Conservation (phyloP, 1,140 invertebrate species). For the Brachionus sp. region DNA sequence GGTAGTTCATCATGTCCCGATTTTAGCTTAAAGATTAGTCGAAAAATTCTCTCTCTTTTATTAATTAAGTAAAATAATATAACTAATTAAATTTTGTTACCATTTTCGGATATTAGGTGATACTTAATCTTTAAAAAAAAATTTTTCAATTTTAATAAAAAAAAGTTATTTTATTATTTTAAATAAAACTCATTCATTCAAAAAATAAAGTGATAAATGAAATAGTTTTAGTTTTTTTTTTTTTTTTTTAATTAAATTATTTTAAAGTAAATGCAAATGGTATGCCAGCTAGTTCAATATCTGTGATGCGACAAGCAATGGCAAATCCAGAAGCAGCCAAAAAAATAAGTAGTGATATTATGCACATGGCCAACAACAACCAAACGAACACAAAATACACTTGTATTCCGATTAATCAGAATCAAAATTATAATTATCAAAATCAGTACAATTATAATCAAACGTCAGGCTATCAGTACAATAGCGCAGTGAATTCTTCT, state of each 20-base stretch:
- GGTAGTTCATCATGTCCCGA: background rate
- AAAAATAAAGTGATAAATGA: too few relatives aligned
- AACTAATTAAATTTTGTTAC: background rate
- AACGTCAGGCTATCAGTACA: background rate
- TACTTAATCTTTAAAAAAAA: background rate
- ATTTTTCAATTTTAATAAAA: too few relatives aligned
- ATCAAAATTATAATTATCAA: background rate
- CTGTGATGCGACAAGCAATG: background rate
- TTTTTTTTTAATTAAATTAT: background rate
- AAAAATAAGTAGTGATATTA: conserved; percentile 14
- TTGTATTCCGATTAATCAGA: conserved; percentile 11
- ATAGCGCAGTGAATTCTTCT: background rate
- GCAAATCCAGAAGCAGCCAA: background rate
- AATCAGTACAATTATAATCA: conserved; percentile 16
- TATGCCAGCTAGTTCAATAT: background rate
- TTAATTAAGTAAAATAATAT: background rate
- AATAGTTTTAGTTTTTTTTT: background rate
- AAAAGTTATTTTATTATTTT: too few relatives aligned
- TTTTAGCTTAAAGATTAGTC: background rate
- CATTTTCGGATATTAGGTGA: background rate
- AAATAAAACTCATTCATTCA: too few relatives aligned
- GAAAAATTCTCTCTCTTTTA: background rate
- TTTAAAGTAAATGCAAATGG: conserved; percentile 6
- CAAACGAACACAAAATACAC: conserved; percentile 29
- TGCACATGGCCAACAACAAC: conserved; percentile 18